Evolutionary conservation across 2,888 invertebrate species (phyloP).

Genomic region (Ypsolopha sequella): DNA sequence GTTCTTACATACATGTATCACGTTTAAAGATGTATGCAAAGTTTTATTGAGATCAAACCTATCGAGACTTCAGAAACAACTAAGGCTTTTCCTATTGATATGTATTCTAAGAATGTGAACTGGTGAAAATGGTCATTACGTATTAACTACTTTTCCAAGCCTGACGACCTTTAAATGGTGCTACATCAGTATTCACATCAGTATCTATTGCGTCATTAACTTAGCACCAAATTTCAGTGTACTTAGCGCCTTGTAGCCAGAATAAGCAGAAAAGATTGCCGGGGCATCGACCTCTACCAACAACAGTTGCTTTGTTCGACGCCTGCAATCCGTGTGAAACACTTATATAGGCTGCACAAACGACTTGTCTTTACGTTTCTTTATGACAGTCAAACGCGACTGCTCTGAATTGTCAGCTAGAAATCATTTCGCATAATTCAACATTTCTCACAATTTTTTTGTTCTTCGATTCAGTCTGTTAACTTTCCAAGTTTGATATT

Average conservation of each 20-base stretch:
- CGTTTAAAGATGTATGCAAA: too few species aligned
- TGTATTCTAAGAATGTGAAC: too few species aligned
- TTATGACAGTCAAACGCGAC: not conserved
- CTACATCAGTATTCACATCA: not conserved
- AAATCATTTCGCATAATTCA: not conserved
- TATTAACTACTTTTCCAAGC: too few species aligned
- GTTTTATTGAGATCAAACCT: too few species aligned
- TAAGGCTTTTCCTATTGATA: too few species aligned
- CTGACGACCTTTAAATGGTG: too few species aligned
- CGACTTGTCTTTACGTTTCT: constrained; percentile 2
- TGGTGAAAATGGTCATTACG: too few species aligned
- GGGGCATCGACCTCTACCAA: constrained; percentile 33
- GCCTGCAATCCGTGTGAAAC: constrained; percentile 56
- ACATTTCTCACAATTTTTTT: constrained; percentile 1
- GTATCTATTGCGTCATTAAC: not conserved
- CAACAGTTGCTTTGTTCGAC: constrained; percentile 41
- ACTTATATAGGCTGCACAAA: constrained; percentile 31
- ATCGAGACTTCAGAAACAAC: too few species aligned
- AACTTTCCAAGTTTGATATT: constrained; percentile 2
- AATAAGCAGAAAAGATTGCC: constrained; percentile 3
- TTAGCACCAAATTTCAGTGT: not conserved
- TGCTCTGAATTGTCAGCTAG: not conserved
- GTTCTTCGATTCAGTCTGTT: not conserved
- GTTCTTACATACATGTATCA: too few species aligned
- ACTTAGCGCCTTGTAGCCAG: not conserved